These are phyloP conservation scores for Takifugu bimaculatus DNA, from an alignment of 2,113 vertebrate species.

Conservation along the genomic window DNA sequence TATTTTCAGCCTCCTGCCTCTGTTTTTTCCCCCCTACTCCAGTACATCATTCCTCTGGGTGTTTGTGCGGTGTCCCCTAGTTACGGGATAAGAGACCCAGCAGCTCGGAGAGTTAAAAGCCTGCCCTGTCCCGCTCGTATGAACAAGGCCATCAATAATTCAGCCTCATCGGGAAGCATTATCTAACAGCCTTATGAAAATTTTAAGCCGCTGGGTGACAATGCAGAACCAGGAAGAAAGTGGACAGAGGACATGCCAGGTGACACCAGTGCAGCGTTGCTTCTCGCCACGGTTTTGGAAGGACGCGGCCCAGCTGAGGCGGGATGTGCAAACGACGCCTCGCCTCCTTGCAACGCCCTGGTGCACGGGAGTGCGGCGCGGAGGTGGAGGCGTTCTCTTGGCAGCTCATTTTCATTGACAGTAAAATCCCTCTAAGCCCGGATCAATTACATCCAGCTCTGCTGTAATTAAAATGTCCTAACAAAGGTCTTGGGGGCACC, in stretches of 20 bases:
- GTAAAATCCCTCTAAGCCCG: slow-evolving; percentile 73
- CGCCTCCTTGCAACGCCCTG: background rate
- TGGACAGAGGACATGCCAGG: slow-evolving; percentile 60
- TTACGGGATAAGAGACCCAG: slow-evolving; percentile 68
- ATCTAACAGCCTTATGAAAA: slow-evolving; percentile 74
- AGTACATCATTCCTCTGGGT: slow-evolving; percentile 75
- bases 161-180: slow-evolving; percentile 72
- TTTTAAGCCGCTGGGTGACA: slow-evolving; percentile 70
- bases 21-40: slow-evolving; percentile 39
- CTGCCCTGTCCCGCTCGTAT: slow-evolving; percentile 66
- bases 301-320: no score
- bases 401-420: slow-evolving; percentile 68
- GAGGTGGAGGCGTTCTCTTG: slow-evolving; percentile 59
- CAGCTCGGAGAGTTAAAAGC: slow-evolving; percentile 73
- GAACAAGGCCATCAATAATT: slow-evolving; percentile 77
- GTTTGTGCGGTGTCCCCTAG: slow-evolving; percentile 74
- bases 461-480: slow-evolving; percentile 77
- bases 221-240: slow-evolving; percentile 59
- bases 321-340: no score
- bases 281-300: no score
- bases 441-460: slow-evolving; percentile 74
- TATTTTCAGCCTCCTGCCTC: slow-evolving; percentile 63
- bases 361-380: slow-evolving; percentile 31
- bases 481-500: slow-evolving; percentile 70
- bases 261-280: slow-evolving; percentile 15